A percentile compares a stretch with the other conserved stretches of the same genome.
phyloP scores from a whole-genome alignment of 2,113 vertebrate genomes.

The Labeo catla region DNA sequence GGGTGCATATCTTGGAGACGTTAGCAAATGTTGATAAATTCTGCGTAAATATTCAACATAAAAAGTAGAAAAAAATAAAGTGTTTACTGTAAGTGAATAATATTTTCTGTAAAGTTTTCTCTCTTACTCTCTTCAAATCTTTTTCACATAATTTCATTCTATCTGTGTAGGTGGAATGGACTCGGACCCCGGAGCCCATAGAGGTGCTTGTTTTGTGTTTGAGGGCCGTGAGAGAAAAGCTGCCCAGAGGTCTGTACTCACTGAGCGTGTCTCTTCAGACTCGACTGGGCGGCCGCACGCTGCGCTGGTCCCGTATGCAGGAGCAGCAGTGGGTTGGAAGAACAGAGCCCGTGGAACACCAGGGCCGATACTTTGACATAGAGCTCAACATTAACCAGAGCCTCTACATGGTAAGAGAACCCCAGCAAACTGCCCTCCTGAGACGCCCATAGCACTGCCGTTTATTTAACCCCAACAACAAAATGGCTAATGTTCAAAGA shows the following conservation, averaged over 20 bases:
- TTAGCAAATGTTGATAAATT: neutral
- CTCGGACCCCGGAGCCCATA: conserved; percentile 67
- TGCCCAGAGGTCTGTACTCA: conserved; percentile 81
- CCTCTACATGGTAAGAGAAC: conserved; percentile 80
- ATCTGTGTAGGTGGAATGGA: conserved; percentile 69
- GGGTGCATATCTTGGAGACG: neutral
- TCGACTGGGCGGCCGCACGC: conserved; percentile 73
- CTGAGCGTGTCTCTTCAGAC: conserved; percentile 81
- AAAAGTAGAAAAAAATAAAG: neutral
- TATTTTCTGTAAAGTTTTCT: neutral
- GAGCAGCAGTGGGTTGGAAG: conserved; percentile 66
- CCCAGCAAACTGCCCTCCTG: conserved; percentile 11
- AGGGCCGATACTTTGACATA: conserved; percentile 79
- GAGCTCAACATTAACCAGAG: conserved; percentile 84
- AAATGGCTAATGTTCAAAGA: neutral
- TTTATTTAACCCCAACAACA: conserved; percentile 25
- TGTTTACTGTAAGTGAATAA: neutral
- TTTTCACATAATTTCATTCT: neutral
- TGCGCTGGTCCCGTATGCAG: conserved; percentile 66
- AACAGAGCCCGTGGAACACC: conserved; percentile 74
- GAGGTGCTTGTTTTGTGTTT: conserved; percentile 83
- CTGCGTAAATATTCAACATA: neutral
- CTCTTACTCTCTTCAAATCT: neutral
- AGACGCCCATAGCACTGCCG: neutral
- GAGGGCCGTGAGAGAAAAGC: conserved; percentile 87